Evolutionary conservation across 1,140 invertebrate genomes (phyloP).

Genomic region (Ceratosolen fusciceps): DNA sequence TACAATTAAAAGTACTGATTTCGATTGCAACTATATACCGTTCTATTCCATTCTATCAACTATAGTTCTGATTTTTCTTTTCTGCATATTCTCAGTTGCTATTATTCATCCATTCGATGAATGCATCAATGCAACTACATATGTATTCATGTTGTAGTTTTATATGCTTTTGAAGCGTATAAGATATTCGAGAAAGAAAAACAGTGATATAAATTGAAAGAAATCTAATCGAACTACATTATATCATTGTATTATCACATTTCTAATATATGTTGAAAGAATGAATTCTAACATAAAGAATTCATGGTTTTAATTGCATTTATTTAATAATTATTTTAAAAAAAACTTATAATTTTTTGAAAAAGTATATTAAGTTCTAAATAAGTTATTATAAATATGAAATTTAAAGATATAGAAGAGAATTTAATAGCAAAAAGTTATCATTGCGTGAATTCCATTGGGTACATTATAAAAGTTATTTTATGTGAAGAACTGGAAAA

Average conservation of each 20-base stretch:
- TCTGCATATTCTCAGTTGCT: not conserved
- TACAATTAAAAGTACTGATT: slow-evolving; percentile 10
- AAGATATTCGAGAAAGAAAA: not conserved
- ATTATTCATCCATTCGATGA: not conserved
- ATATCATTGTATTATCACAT: not conserved
- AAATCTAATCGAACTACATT: not conserved
- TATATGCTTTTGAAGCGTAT: not conserved
- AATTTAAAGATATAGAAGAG: too few relatives aligned
- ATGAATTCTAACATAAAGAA: too few relatives aligned
- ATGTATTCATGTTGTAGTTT: not conserved
- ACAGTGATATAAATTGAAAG: slow-evolving; percentile 20
- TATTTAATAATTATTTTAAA: too few relatives aligned
- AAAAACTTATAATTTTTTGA: too few relatives aligned
- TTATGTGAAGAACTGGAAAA: not conserved
- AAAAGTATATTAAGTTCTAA: too few relatives aligned
- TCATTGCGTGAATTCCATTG: not conserved
- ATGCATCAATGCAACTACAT: not conserved
- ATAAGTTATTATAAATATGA: too few relatives aligned
- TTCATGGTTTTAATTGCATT: too few relatives aligned
- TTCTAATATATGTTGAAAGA: too few relatives aligned
- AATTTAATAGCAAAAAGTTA: too few relatives aligned
- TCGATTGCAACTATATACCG: not conserved
- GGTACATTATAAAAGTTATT: not conserved
- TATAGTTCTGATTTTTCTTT: not conserved
- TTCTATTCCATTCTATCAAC: too few relatives aligned